Evolutionary conservation across 1,140 invertebrate species (phyloP), one percentile per base, ranked within the genome.

Genomic region (Drosophila takahashii): DNA sequence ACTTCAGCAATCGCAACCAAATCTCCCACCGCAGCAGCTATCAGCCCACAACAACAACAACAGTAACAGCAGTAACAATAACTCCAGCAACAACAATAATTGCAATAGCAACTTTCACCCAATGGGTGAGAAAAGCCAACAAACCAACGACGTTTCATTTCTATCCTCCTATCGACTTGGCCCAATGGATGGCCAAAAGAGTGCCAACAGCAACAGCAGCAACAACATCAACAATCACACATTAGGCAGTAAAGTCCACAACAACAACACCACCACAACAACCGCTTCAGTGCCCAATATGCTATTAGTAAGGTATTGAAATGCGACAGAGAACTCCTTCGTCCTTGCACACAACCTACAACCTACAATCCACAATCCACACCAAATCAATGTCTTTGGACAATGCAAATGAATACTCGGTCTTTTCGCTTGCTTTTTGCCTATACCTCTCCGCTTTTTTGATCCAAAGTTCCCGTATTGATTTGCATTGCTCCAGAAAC

Each of bases 221-320:
- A 79, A 34, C 65, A 74, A 32, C 44, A 65, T 34, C 51, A 75
- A 66, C 53, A 76, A 57, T 57, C 65, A 74, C 36, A 78, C 74
- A 48, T 58, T 78, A 75, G 59, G 60, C 81, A 79, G 66, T 73
- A 90, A 74, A 66, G 83, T 62, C 71, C 65, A 75, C 65, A 83
- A 65, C 53, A 69, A 65, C 54, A 72, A 47, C 67, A 52, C 26
- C 50, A 47, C 65, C 32, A 75, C 70, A 51, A 80, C 79, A 80
- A 76, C 78, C 65, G 70, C 81, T 48, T 74, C 87, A 56, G 74
- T 76, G 80, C 69, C 83, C 58, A 92, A 86, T 78, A 77, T 92
- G 81, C 77, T 92, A 58, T 89, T 92, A 89, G 85, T 92, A 91
- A 92, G 91, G 91, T 92, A 92, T 79, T 92, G 65, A 79, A 67